Percentiles rank a stretch among this genome's conserved stretches.
These are phyloP conservation scores for Allacma fusca DNA, from an alignment of 2,888 invertebrate species.

Conservation along the genomic window DNA sequence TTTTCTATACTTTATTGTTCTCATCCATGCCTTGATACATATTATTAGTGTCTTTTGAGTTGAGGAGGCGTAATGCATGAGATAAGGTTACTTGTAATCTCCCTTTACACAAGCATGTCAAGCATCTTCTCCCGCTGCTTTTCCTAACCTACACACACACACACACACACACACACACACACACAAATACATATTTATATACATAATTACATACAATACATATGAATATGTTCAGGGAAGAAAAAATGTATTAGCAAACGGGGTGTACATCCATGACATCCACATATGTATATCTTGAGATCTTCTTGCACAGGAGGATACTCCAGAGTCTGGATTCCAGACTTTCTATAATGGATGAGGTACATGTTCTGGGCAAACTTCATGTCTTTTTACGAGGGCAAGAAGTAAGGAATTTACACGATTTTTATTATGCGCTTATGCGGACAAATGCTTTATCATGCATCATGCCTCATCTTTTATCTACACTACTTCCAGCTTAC, in stretches of 20 bases:
- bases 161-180: too few relatives aligned
- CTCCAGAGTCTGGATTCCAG: neutral
- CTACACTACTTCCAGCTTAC: neutral
- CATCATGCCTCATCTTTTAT: slow-evolving; percentile 13
- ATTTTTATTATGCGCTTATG: neutral
- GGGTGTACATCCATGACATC: too few relatives aligned
- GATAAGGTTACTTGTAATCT: neutral
- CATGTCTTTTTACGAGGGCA: neutral
- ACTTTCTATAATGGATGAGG: neutral
- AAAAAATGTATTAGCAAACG: too few relatives aligned
- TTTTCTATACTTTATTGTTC: neutral
- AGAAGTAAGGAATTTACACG: slow-evolving; percentile 11
- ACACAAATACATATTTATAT: too few relatives aligned
- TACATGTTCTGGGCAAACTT: neutral
- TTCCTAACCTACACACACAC: too few relatives aligned
- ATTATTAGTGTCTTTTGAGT: slow-evolving; percentile 3
- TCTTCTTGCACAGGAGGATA: too few relatives aligned
- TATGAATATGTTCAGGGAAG: too few relatives aligned
- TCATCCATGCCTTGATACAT: neutral
- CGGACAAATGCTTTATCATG: slow-evolving; percentile 33
- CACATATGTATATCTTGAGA: too few relatives aligned
- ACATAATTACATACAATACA: too few relatives aligned
- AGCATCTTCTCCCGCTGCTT: neutral
- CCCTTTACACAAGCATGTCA: neutral
- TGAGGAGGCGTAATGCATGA: neutral